Percentiles rank a stretch among this genome's conserved stretches.
Evolutionary conservation across 2,797 vertebrate genomes (phyloP).

Genomic region (Cossypha dichroa): DNA sequence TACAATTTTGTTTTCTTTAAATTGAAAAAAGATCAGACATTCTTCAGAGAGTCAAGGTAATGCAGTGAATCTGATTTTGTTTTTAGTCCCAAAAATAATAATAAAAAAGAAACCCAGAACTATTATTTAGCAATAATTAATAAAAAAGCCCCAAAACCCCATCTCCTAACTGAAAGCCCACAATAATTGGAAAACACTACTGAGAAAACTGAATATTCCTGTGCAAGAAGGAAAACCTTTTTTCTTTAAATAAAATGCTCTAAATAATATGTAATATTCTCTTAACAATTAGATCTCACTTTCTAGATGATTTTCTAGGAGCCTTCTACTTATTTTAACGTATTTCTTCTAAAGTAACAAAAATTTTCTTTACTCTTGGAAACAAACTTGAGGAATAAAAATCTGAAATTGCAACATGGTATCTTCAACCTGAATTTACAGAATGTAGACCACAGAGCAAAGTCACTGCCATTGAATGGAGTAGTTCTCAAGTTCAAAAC

Average conservation of each 20-base stretch:
- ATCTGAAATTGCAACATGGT: neutral
- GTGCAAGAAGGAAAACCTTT: neutral
- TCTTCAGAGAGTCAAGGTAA: neutral
- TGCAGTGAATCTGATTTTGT: neutral
- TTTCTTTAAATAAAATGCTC: neutral
- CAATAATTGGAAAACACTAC: neutral
- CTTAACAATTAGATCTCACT: neutral
- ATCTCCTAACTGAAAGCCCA: rapidly evolving
- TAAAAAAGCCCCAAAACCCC: rapidly evolving
- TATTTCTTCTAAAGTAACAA: neutral
- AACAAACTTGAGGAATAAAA: neutral
- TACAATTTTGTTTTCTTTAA: neutral
- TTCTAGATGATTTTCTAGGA: neutral
- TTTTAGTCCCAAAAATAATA: neutral
- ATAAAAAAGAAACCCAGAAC: neutral
- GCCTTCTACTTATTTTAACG: neutral
- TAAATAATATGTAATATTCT: neutral
- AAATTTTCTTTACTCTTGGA: neutral
- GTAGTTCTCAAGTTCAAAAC: neutral
- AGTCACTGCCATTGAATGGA: neutral
- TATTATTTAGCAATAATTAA: neutral
- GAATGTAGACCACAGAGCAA: neutral
- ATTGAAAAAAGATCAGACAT: neutral
- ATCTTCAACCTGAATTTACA: neutral
- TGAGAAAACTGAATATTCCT: neutral